phyloP scores from a whole-genome alignment of 2,888 invertebrate species.

The Tachystola acroxantha region DNA sequence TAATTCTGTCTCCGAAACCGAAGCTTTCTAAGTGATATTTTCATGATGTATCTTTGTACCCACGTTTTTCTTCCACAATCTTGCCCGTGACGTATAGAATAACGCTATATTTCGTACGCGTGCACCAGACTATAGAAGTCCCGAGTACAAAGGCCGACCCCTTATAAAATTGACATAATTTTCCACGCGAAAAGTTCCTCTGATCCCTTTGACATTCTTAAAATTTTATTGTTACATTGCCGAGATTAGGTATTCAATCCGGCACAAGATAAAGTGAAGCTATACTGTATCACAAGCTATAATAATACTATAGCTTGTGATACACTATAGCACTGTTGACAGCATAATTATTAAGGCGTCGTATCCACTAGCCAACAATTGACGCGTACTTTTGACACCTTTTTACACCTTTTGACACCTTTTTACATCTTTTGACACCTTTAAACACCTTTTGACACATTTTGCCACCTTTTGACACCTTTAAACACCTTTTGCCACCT shows the following conservation, averaged over 20 bases:
- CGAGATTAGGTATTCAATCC: not conserved
- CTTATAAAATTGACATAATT: conserved; percentile 42
- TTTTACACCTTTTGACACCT: too few relatives aligned
- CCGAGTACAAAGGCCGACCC: conserved; percentile 22
- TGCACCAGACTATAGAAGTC: conserved; percentile 2
- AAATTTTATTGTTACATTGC: conserved; percentile 34
- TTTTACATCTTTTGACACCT: too few relatives aligned
- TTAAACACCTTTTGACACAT: too few relatives aligned
- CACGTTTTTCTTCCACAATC: too few relatives aligned
- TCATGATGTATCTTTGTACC: not conserved
- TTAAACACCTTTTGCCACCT: too few relatives aligned
- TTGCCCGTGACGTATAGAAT: too few relatives aligned
- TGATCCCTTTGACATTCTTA: conserved; percentile 38
- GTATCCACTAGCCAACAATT: too few relatives aligned
- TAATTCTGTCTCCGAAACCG: not conserved
- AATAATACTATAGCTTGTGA: too few relatives aligned
- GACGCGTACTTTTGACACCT: too few relatives aligned
- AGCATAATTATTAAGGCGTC: too few relatives aligned
- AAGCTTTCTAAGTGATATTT: not conserved
- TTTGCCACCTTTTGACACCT: too few relatives aligned
- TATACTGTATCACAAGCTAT: not conserved
- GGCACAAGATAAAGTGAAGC: not conserved
- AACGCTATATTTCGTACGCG: not conserved
- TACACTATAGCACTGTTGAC: too few relatives aligned
- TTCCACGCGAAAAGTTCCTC: conserved; percentile 34